These are phyloP conservation scores for Epinotia bilunana DNA, from an alignment of 2,888 invertebrate genomes.

Conservation along the genomic window DNA sequence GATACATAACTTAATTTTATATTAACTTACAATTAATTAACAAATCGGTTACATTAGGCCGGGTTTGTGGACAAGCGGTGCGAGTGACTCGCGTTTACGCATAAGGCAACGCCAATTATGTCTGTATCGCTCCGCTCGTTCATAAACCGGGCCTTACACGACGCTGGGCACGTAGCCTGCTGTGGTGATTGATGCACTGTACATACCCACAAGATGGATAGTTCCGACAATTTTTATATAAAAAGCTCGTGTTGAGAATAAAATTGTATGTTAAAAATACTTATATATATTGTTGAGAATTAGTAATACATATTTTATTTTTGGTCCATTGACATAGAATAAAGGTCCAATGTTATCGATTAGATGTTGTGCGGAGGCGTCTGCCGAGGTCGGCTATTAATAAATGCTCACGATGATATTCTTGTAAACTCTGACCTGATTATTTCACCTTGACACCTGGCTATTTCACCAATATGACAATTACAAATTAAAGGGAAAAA, in stretches of 20 bases:
- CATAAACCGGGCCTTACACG: not conserved
- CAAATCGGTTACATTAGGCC: conserved; percentile 9
- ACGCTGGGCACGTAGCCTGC: not conserved
- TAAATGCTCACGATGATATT: conserved; percentile 31
- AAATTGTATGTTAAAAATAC: conserved; percentile 53
- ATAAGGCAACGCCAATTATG: not conserved
- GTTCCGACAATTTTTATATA: conserved; percentile 61
- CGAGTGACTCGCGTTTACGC: not conserved
- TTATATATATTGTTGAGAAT: conserved; percentile 76
- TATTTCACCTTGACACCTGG: conserved; percentile 44
- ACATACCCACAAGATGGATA: conserved; percentile 47
- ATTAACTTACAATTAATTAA: conserved; percentile 43
- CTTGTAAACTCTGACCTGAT: conserved; percentile 28
- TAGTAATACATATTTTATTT: conserved; percentile 76
- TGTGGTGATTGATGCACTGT: conserved; percentile 27
- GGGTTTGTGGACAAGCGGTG: not conserved
- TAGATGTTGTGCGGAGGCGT: conserved; percentile 67
- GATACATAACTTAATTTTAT: conserved; percentile 44
- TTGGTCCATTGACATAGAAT: conserved; percentile 73
- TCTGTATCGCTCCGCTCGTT: not conserved
- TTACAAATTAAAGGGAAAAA: too few relatives aligned
- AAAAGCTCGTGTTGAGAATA: conserved; percentile 65
- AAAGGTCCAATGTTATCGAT: conserved; percentile 74
- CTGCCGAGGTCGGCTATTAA: conserved; percentile 19
- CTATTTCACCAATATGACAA: too few relatives aligned